A percentile compares a stretch with the other conserved stretches of the same genome.
Conservation (phyloP, 2,113 vertebrate genomes). For the Urocynchramus pylzowi region DNA sequence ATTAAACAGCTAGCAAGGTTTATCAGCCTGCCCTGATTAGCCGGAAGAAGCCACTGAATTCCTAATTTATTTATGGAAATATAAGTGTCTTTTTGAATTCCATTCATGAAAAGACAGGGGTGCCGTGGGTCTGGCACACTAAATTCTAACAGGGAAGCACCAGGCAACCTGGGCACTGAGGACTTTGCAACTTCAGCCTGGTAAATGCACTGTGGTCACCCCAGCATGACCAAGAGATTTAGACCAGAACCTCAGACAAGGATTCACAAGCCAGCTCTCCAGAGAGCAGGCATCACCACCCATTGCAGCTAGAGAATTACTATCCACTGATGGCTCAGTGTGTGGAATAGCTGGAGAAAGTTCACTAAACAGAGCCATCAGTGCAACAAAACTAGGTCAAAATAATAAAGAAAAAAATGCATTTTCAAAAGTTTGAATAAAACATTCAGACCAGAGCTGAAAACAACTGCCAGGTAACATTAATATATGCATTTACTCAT, state of each 20-base stretch:
- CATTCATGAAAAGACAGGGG: constrained; percentile 70
- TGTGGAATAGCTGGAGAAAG: constrained; percentile 36
- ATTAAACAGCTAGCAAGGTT: constrained; percentile 99
- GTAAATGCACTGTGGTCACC: constrained; percentile 1
- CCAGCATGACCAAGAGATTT: constrained; percentile 7
- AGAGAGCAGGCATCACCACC: constrained; percentile 1
- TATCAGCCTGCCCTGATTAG: constrained; percentile 96
- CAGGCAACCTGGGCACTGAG: not conserved
- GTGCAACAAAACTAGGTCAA: not conserved
- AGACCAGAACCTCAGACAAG: constrained; percentile 47
- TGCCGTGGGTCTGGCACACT: constrained; percentile 19
- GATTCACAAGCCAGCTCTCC: constrained; percentile 56
- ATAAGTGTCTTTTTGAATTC: constrained; percentile 93
- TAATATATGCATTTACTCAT: not conserved
- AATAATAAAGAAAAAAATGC: not conserved
- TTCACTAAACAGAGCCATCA: constrained; percentile 31
- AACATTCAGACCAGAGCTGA: not conserved
- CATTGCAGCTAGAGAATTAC: constrained; percentile 22
- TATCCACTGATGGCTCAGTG: not conserved
- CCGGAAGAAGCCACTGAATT: constrained; percentile 97
- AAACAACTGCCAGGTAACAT: not conserved
- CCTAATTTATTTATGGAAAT: constrained; percentile 99
- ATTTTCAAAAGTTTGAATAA: not conserved
- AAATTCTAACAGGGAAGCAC: constrained; percentile 67
- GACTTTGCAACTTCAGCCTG: constrained; percentile 11